Evolutionary conservation across 2,113 vertebrate genomes (phyloP).

Genomic region (Thymallus thymallus): DNA sequence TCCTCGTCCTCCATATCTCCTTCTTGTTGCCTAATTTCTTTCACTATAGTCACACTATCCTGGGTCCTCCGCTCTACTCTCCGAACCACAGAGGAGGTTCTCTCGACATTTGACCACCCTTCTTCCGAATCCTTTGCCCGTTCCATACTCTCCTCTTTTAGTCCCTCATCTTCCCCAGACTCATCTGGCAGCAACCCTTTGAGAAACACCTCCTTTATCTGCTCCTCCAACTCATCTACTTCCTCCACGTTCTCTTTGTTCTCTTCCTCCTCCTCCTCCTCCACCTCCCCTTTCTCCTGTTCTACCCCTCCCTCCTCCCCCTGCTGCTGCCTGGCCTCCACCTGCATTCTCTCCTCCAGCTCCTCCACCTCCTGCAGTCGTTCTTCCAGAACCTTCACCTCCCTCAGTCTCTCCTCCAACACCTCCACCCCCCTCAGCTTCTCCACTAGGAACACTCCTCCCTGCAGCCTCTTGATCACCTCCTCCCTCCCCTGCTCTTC

Average conservation of each 20-base stretch:
- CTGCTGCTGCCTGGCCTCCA: neutral
- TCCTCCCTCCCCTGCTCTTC: constrained; percentile 32
- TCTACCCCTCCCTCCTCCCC: neutral
- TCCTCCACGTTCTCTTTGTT: constrained; percentile 23
- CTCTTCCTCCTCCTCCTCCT: too few relatives aligned
- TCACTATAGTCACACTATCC: constrained; percentile 41
- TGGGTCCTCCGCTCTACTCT: constrained; percentile 20
- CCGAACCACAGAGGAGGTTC: constrained; percentile 20
- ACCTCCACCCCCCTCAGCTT: constrained; percentile 34
- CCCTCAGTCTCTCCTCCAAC: constrained; percentile 52
- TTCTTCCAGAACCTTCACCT: constrained; percentile 61
- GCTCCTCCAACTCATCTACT: constrained; percentile 57
- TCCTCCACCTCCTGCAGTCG: constrained; percentile 55
- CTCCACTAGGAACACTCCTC: constrained; percentile 37
- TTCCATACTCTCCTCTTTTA: neutral
- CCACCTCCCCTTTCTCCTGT: neutral
- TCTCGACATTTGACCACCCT: neutral
- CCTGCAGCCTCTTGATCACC: constrained; percentile 36
- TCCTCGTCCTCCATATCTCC: neutral
- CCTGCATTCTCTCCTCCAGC: constrained; percentile 41
- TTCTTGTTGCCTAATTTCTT: constrained; percentile 7
- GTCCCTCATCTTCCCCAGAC: constrained; percentile 30
- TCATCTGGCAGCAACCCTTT: constrained; percentile 43
- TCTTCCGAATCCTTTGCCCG: neutral
- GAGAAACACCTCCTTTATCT: constrained; percentile 64